These are phyloP conservation scores for Plectrocnemia conspersa DNA, from an alignment of 1,140 invertebrate genomes.

Conservation along the genomic window DNA sequence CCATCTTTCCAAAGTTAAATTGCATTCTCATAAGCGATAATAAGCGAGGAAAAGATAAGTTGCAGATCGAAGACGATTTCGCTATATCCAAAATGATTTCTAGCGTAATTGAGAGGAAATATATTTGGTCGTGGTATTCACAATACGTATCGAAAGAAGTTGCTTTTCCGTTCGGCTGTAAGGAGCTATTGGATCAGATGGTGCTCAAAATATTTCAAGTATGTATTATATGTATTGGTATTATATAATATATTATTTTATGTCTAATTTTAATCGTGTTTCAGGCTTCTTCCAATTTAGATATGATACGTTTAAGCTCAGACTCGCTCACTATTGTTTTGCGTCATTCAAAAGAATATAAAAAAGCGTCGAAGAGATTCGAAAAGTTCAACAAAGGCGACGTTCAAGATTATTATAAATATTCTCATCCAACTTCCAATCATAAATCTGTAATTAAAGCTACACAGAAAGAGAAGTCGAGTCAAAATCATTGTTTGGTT, in stretches of 20 bases:
- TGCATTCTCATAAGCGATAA: conserved; percentile 4
- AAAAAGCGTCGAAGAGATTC: conserved; percentile 48
- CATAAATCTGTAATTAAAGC: conserved; percentile 38
- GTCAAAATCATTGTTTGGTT: conserved; percentile 56
- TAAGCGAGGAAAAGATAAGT: not conserved
- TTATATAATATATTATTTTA: conserved; percentile 17
- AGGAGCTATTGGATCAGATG: conserved; percentile 50
- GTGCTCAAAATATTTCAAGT: conserved; percentile 49
- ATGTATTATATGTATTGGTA: conserved; percentile 22
- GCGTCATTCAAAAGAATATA: conserved; percentile 54
- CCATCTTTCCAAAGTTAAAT: conserved; percentile 14
- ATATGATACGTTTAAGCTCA: conserved; percentile 46
- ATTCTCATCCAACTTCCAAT: conserved; percentile 33
- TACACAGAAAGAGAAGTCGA: conserved; percentile 44
- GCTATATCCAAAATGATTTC: conserved; percentile 46
- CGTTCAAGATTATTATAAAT: conserved; percentile 41
- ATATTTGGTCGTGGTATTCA: conserved; percentile 50
- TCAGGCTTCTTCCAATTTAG: conserved; percentile 48
- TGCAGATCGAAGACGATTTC: not conserved
- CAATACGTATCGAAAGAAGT: conserved; percentile 49
- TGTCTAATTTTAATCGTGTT: conserved; percentile 14
- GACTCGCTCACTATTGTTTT: conserved; percentile 48
- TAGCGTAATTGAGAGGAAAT: conserved; percentile 45
- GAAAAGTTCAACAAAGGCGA: conserved; percentile 42
- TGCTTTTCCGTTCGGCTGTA: conserved; percentile 50